A percentile compares a stretch with the other conserved stretches of the same genome.
These are phyloP conservation scores for Pollicipes pollicipes DNA, from an alignment of 1,140 invertebrate species.

Conservation along the genomic window DNA sequence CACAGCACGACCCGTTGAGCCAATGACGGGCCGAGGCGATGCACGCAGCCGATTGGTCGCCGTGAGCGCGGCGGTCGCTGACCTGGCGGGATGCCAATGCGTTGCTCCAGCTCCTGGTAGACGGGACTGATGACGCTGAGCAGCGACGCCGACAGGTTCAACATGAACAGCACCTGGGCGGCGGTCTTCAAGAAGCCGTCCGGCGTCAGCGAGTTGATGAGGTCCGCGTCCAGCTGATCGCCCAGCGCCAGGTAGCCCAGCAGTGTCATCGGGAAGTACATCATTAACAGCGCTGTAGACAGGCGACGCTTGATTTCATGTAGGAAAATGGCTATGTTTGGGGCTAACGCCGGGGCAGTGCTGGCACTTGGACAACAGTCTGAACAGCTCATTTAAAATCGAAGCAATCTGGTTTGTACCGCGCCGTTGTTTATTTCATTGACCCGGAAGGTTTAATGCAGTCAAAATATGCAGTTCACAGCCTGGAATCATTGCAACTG, in stretches of 20 bases:
- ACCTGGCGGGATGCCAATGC: background rate
- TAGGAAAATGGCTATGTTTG: conserved; percentile 41
- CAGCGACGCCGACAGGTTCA: background rate
- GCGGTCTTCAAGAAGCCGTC: background rate
- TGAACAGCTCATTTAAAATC: too few species aligned
- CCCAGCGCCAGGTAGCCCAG: background rate
- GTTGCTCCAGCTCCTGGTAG: background rate
- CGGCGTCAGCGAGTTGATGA: background rate
- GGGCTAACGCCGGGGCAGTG: conserved; percentile 20
- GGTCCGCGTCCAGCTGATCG: background rate
- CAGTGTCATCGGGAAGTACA: background rate
- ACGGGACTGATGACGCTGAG: background rate
- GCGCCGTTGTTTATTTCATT: too few species aligned
- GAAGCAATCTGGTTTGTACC: too few species aligned
- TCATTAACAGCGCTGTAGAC: background rate
- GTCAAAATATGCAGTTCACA: too few species aligned
- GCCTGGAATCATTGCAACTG: too few species aligned
- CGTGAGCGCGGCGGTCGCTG: too few species aligned
- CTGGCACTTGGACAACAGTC: too few species aligned
- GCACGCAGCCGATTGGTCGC: too few species aligned
- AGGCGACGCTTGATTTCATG: conserved; percentile 23
- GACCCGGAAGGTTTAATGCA: too few species aligned
- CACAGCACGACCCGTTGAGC: too few species aligned
- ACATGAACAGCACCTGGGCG: background rate
- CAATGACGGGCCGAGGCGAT: too few species aligned